Conservation (phyloP, 2,888 invertebrate genomes). For the Autographa pulchrina region DNA sequence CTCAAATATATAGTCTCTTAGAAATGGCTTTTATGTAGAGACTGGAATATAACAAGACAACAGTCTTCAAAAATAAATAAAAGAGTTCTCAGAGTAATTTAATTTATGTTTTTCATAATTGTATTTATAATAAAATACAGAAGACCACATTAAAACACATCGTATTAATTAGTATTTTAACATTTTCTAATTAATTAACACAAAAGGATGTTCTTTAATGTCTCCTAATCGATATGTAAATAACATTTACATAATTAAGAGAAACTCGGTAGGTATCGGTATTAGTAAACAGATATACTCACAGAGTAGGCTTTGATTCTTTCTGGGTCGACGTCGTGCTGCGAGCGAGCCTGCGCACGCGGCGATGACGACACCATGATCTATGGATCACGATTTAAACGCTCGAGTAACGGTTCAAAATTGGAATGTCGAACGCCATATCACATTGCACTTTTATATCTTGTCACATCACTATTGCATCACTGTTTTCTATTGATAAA, state of each 20-base stretch:
- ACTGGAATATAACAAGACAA: too few species aligned
- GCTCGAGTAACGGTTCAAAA: conserved; percentile 61
- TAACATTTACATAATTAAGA: conserved; percentile 41
- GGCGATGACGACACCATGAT: conserved; percentile 89
- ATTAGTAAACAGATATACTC: conserved; percentile 67
- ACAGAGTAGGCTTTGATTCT: conserved; percentile 87
- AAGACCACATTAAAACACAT: neutral
- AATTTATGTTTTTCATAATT: too few species aligned
- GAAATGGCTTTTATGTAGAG: too few species aligned
- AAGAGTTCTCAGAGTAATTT: too few species aligned
- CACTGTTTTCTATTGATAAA: conserved; percentile 23
- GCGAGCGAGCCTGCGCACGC: conserved; percentile 84
- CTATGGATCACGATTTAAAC: conserved; percentile 81
- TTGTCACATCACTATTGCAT: conserved; percentile 21
- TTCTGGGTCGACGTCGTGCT: conserved; percentile 86
- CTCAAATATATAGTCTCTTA: too few species aligned
- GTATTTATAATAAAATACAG: too few species aligned
- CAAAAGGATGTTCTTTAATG: neutral
- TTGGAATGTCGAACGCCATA: conserved; percentile 55
- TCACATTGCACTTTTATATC: conserved; percentile 55
- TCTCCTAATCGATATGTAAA: conserved; percentile 25
- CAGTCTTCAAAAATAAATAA: too few species aligned
- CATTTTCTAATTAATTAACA: neutral
- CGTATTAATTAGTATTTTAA: neutral
- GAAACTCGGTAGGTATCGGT: conserved; percentile 45